A percentile compares a stretch with the other conserved stretches of the same genome.
Conservation (phyloP, 2,113 vertebrate species). For the Pandion haliaetus region DNA sequence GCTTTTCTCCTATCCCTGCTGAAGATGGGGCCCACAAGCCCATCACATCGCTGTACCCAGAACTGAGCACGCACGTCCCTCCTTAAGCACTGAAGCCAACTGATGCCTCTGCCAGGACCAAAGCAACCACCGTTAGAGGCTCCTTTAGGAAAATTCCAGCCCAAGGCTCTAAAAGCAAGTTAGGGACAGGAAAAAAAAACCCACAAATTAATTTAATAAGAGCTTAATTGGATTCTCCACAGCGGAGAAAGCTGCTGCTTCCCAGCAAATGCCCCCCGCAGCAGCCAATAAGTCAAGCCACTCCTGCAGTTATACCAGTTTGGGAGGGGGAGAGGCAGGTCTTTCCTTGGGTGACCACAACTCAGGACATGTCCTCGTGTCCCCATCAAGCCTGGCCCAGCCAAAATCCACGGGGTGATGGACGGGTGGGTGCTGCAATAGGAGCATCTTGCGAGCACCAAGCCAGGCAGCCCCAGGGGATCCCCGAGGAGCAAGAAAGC, state of each 20-base stretch:
- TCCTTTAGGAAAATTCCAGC: constrained; percentile 22
- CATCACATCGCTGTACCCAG: fast-evolving
- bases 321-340: too few species aligned
- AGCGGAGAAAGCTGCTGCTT: neutral
- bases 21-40: fast-evolving
- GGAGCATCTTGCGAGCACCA: neutral
- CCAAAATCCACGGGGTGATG: fast-evolving
- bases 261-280: constrained; percentile 32
- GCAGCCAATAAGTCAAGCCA: neutral
- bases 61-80: fast-evolving
- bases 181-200: neutral
- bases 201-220: constrained; percentile 36
- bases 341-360: neutral
- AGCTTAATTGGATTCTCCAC: constrained; percentile 52
- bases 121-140: neutral
- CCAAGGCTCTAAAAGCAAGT: constrained; percentile 24
- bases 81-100: neutral
- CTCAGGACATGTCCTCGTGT: fast-evolving
- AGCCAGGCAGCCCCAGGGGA: neutral
- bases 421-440: neutral
- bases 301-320: neutral
- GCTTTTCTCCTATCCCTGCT: neutral
- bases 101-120: neutral
- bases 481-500: neutral
- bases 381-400: neutral